A percentile compares a stretch with the other conserved stretches of the same genome.
Conservation (phyloP, 2,797 vertebrate species). For the Podarcis siculus region DNA sequence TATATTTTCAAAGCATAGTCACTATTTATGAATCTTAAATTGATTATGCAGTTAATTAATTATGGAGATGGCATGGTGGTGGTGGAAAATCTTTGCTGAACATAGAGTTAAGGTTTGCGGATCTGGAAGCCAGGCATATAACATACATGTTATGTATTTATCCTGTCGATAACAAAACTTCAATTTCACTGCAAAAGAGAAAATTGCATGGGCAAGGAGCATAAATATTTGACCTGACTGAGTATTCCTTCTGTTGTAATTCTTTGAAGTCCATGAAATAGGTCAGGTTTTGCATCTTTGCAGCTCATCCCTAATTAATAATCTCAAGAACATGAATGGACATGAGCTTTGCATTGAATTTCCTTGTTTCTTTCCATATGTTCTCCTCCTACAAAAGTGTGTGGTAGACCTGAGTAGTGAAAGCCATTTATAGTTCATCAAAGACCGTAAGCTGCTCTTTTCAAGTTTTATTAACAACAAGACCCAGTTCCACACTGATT, state of each 20-base stretch:
- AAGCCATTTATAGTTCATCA: slow-evolving; percentile 65
- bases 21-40: neutral
- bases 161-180: slow-evolving; percentile 22
- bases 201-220: slow-evolving; percentile 60
- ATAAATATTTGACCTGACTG: slow-evolving; percentile 51
- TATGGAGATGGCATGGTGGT: slow-evolving; percentile 42
- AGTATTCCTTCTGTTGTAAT: slow-evolving; percentile 51
- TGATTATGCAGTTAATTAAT: slow-evolving; percentile 36
- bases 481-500: slow-evolving; percentile 64
- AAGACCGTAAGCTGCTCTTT: slow-evolving; percentile 72
- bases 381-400: slow-evolving; percentile 49
- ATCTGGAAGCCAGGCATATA: neutral
- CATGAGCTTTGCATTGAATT: slow-evolving; percentile 58
- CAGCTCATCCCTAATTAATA: slow-evolving; percentile 66
- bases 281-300: slow-evolving; percentile 52
- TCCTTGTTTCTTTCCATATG: slow-evolving; percentile 51
- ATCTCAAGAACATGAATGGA: slow-evolving; percentile 43
- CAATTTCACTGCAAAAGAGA: slow-evolving; percentile 48
- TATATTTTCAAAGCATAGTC: neutral
- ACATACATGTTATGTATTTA: neutral
- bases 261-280: slow-evolving; percentile 38
- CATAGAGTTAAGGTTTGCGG: neutral
- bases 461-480: slow-evolving; percentile 74
- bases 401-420: slow-evolving; percentile 51
- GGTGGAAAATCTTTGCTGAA: neutral